These are phyloP conservation scores for Xanthia togata DNA, from an alignment of 2,888 invertebrate species.

Conservation along the genomic window DNA sequence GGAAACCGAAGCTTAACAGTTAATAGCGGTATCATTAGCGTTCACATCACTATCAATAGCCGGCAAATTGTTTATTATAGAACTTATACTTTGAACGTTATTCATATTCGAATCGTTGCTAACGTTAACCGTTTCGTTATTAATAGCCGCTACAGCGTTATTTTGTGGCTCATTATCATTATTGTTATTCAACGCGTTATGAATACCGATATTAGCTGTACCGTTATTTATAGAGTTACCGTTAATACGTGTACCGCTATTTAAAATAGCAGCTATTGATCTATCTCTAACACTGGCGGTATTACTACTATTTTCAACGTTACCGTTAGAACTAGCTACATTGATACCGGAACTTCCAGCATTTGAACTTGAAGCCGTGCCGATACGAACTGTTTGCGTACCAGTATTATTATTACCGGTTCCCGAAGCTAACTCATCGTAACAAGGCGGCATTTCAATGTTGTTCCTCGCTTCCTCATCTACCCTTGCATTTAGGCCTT, in stretches of 20 bases:
- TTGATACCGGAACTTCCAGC: constrained; percentile 11
- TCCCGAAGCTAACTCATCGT: constrained; percentile 77
- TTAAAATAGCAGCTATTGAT: constrained; percentile 49
- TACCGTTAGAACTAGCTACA: constrained; percentile 11
- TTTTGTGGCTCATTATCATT: constrained; percentile 19
- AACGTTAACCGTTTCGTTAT: constrained; percentile 47
- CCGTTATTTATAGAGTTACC: constrained; percentile 33
- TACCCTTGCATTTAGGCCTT: constrained; percentile 73
- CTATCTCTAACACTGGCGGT: constrained; percentile 57
- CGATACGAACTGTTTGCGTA: constrained; percentile 17
- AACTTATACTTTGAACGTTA: constrained; percentile 69
- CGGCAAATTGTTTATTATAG: constrained; percentile 84
- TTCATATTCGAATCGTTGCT: constrained; percentile 52
- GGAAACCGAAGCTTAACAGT: constrained; percentile 37
- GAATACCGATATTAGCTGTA: constrained; percentile 12
- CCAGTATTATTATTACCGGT: constrained; percentile 37
- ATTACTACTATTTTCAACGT: constrained; percentile 11
- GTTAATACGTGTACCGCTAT: not conserved
- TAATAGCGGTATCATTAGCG: constrained; percentile 76
- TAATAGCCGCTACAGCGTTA: constrained; percentile 25
- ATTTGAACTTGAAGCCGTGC: constrained; percentile 1
- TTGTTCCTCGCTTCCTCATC: constrained; percentile 81
- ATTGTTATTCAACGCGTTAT: constrained; percentile 47
- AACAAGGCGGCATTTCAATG: constrained; percentile 85
- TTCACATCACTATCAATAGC: constrained; percentile 86